Percentiles rank a stretch among this genome's conserved stretches.
phyloP scores from a whole-genome alignment of 1,140 invertebrate species.

The Calephelis virginiensis region DNA sequence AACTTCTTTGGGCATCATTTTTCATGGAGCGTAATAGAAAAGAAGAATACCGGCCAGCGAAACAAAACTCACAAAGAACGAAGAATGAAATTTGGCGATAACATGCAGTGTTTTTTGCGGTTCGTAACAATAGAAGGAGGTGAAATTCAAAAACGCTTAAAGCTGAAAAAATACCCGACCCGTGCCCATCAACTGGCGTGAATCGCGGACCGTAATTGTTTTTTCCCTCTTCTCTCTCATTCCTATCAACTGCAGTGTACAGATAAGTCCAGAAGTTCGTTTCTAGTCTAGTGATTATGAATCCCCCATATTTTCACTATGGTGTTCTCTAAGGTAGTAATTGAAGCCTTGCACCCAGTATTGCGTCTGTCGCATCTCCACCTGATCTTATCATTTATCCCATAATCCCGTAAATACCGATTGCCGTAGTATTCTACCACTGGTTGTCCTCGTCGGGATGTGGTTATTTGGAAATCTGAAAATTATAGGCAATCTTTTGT shows the following conservation, averaged over 20 bases:
- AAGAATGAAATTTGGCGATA: no score
- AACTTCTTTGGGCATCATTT: no score
- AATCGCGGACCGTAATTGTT: no score
- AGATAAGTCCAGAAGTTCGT: not conserved
- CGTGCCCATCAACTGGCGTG: no score
- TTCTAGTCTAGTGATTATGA: conserved; percentile 18
- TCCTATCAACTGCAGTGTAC: not conserved
- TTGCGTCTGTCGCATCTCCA: conserved; percentile 33
- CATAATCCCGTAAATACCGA: conserved; percentile 25
- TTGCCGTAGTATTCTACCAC: conserved; percentile 21
- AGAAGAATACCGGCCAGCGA: no score
- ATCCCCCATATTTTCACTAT: conserved; percentile 19
- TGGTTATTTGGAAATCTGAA: conserved; percentile 15
- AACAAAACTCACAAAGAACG: no score
- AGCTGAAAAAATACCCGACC: no score
- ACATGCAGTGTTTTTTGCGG: no score
- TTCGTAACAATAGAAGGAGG: no score
- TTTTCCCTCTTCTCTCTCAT: no score
- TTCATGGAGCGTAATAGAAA: no score
- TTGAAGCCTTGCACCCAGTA: conserved; percentile 30
- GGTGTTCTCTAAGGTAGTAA: conserved; percentile 22
- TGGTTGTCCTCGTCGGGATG: conserved; percentile 18
- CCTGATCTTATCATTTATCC: conserved; percentile 20
- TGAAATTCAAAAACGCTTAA: no score
- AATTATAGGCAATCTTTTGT: not conserved